Percentiles rank a stretch among this genome's conserved stretches.
Evolutionary conservation across 2,113 vertebrate species (phyloP).

Genomic region (Arothron firmamentum): DNA sequence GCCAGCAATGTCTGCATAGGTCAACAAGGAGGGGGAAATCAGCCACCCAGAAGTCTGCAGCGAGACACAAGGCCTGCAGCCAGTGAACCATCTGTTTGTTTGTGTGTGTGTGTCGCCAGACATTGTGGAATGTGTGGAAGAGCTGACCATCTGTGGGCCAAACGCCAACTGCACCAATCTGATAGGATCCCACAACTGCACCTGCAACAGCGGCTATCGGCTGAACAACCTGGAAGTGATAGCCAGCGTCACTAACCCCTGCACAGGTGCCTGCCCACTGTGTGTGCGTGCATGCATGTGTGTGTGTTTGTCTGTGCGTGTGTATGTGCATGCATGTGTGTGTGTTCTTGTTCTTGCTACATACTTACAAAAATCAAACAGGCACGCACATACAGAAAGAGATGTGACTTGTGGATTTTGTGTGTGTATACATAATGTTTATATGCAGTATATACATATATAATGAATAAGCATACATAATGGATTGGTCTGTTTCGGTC

Average conservation of each 20-base stretch:
- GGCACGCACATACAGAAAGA: too few species aligned
- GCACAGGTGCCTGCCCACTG: slow-evolving; percentile 45
- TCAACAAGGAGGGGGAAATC: slow-evolving; percentile 16
- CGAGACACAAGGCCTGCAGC: too few species aligned
- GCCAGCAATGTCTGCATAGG: slow-evolving; percentile 46
- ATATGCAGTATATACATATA: too few species aligned
- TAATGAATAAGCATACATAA: not conserved
- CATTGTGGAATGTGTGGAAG: slow-evolving; percentile 47
- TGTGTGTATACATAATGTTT: too few species aligned
- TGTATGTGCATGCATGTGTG: not conserved
- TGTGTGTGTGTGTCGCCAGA: slow-evolving; percentile 32
- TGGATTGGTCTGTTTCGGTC: not conserved
- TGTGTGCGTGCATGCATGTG: not conserved
- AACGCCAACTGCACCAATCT: slow-evolving; percentile 53
- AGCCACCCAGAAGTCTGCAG: too few species aligned
- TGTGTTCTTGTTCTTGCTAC: not conserved
- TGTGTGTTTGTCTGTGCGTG: too few species aligned
- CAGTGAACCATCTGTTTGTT: not conserved
- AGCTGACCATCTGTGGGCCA: slow-evolving; percentile 45
- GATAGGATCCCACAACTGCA: slow-evolving; percentile 51
- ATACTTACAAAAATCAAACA: not conserved
- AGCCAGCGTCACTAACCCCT: slow-evolving; percentile 51
- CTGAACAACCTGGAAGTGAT: slow-evolving; percentile 2
- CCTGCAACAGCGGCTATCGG: slow-evolving; percentile 41
- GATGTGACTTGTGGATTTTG: too few species aligned